phyloP scores from a whole-genome alignment of 2,888 invertebrate genomes.

The Phengaris alcon region DNA sequence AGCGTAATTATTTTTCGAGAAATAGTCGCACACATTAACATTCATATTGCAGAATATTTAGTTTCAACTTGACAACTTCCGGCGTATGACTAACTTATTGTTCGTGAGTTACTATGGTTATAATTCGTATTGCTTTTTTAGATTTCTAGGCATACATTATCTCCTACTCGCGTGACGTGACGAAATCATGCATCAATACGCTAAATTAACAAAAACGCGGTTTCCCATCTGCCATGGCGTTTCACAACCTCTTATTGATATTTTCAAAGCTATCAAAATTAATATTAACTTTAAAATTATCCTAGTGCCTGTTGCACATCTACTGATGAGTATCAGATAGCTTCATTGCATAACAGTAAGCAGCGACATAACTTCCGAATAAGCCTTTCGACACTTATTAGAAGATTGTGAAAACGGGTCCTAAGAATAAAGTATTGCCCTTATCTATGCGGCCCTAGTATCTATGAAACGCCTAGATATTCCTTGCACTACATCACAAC shows the following conservation, averaged over 20 bases:
- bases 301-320: too few species aligned
- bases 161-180: too few species aligned
- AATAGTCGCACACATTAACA: slow-evolving; percentile 1
- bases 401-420: neutral
- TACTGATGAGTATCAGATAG: too few species aligned
- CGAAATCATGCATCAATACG: too few species aligned
- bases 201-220: too few species aligned
- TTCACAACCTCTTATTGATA: too few species aligned
- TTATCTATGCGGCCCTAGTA: neutral
- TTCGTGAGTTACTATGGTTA: neutral
- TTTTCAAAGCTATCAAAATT: too few species aligned
- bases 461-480: neutral
- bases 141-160: neutral
- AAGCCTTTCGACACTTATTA: too few species aligned
- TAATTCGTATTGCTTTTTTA: neutral
- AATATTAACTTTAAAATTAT: too few species aligned
- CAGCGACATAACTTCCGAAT: too few species aligned
- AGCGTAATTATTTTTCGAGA: slow-evolving; percentile 22
- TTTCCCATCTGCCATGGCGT: too few species aligned
- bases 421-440: neutral
- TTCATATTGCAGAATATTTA: slow-evolving; percentile 20
- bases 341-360: too few species aligned
- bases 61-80: slow-evolving; percentile 15
- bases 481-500: neutral
- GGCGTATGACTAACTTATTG: slow-evolving; percentile 10